A percentile compares a stretch with the other conserved stretches of the same genome.
Conservation (phyloP, 2,888 invertebrate species). For the Mermis nigrescens region DNA sequence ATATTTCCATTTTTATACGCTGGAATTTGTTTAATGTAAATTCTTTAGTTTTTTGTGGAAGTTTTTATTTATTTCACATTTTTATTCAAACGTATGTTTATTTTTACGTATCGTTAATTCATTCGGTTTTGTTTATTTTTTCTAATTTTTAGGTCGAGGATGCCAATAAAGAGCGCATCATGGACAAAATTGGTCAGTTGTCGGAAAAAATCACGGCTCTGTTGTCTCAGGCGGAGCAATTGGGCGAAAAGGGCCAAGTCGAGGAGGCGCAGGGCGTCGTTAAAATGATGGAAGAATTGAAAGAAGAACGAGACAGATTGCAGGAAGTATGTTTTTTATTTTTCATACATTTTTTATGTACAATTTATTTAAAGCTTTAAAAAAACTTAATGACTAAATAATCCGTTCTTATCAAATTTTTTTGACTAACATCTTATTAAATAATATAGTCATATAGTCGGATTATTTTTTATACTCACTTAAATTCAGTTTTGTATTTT, state of each 20-base stretch:
- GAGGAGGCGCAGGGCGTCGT: constrained; percentile 90
- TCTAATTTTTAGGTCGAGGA: neutral
- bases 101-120: neutral
- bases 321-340: constrained; percentile 18
- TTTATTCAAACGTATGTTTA: too few relatives aligned
- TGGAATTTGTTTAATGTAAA: too few relatives aligned
- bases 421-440: too few relatives aligned
- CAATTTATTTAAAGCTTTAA: too few relatives aligned
- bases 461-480: too few relatives aligned
- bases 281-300: constrained; percentile 80
- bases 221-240: constrained; percentile 50
- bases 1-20: too few relatives aligned
- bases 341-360: neutral
- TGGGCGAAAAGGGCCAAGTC: constrained; percentile 82
- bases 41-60: too few relatives aligned
- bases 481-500: too few relatives aligned
- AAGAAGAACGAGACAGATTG: constrained; percentile 66
- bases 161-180: neutral
- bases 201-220: neutral
- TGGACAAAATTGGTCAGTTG: constrained; percentile 2
- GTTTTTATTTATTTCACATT: too few relatives aligned
- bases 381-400: too few relatives aligned
- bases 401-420: too few relatives aligned
- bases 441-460: too few relatives aligned
- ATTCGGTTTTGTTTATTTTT: neutral